Conservation (phyloP, 2,888 invertebrate genomes). For the Leucophora obtusa region DNA sequence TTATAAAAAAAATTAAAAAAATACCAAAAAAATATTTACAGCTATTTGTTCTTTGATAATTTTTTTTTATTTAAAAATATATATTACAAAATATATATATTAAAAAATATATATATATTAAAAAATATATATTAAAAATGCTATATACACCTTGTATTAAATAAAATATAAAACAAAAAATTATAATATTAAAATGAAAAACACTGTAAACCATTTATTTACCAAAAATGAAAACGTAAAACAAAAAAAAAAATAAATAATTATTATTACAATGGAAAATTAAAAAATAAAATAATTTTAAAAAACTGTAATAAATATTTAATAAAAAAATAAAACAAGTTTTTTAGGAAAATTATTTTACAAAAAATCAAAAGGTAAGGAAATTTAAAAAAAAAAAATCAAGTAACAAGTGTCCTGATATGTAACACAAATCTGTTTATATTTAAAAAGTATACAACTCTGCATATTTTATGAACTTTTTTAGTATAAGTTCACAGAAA, state of each 20-base stretch:
- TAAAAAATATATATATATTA: too few species aligned
- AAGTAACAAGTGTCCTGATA: too few species aligned
- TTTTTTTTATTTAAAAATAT: constrained; percentile 36
- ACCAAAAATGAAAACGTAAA: constrained; percentile 44
- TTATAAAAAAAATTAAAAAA: constrained; percentile 45
- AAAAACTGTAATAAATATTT: constrained; percentile 63
- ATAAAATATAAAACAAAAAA: constrained; percentile 44
- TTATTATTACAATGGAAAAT: constrained; percentile 37
- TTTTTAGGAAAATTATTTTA: not conserved
- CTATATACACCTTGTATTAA: constrained; percentile 65
- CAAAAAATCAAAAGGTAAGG: too few species aligned
- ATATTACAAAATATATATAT: constrained; percentile 49
- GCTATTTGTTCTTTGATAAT: constrained; percentile 45
- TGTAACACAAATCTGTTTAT: too few species aligned
- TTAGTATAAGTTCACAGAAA: too few species aligned
- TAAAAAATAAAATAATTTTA: constrained; percentile 46
- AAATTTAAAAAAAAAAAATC: too few species aligned
- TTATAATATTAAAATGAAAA: constrained; percentile 20
- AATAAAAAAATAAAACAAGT: constrained; percentile 50
- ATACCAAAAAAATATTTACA: constrained; percentile 60
- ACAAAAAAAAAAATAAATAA: constrained; percentile 53
- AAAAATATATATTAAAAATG: constrained; percentile 55
- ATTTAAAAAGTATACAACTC: too few species aligned
- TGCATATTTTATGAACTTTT: too few species aligned
- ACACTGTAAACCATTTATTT: constrained; percentile 60